Percentiles rank a stretch among this genome's conserved stretches.
phyloP scores from a whole-genome alignment of 1,140 invertebrate species.

The Chironomus striatipennis region DNA sequence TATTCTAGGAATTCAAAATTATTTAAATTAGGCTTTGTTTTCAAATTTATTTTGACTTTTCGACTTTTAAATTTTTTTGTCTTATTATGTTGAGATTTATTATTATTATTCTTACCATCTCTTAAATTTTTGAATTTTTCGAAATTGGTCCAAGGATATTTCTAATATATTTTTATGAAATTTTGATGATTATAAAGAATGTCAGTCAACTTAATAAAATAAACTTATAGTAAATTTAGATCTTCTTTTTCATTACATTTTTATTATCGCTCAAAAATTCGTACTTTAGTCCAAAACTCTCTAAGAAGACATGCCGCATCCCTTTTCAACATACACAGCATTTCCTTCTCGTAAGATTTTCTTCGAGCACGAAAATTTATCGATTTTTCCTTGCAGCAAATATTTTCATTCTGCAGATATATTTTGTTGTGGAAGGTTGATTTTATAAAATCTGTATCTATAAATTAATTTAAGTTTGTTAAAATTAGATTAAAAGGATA shows the following conservation, averaged over 20 bases:
- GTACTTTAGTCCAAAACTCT: too few relatives aligned
- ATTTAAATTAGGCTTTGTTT: too few relatives aligned
- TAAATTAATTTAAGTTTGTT: not conserved
- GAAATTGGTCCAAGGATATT: too few relatives aligned
- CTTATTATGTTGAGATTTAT: too few relatives aligned
- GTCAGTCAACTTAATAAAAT: not conserved
- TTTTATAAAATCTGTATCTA: not conserved
- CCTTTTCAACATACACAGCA: not conserved
- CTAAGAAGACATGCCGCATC: not conserved
- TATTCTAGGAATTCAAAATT: too few relatives aligned
- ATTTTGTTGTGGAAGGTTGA: not conserved
- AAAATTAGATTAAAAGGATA: not conserved
- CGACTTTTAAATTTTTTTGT: too few relatives aligned
- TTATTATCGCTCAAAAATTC: not conserved
- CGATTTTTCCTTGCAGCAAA: conserved; percentile 1
- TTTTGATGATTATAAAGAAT: too few relatives aligned
- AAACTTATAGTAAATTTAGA: not conserved
- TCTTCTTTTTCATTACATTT: not conserved
- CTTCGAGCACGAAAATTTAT: conserved; percentile 15
- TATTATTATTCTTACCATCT: too few relatives aligned
- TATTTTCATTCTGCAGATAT: not conserved
- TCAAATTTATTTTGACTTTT: too few relatives aligned
- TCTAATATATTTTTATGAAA: too few relatives aligned
- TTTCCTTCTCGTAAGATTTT: not conserved
- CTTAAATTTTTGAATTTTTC: too few relatives aligned